phyloP scores from a whole-genome alignment of 2,797 vertebrate species.

The Myotis daubentonii region DNA sequence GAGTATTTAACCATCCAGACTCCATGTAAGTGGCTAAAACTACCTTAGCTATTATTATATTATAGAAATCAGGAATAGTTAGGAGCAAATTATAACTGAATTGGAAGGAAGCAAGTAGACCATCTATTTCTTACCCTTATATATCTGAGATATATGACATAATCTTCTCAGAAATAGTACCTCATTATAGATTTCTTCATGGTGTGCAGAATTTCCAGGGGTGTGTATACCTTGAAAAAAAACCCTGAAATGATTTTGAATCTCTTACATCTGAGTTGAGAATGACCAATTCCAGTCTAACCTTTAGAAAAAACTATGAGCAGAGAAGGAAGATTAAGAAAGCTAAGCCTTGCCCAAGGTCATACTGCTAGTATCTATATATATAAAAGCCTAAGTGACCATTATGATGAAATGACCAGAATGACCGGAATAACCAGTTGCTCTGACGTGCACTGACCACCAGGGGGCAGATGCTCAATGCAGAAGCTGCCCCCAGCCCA shows the following conservation, averaged over 20 bases:
- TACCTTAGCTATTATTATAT: slow-evolving; percentile 44
- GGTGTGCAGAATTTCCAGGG: background rate
- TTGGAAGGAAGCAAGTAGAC: slow-evolving; percentile 37
- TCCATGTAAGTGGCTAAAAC: slow-evolving; percentile 50
- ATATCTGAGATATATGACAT: background rate
- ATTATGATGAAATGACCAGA: no score
- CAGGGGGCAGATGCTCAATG: no score
- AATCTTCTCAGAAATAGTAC: slow-evolving; percentile 6
- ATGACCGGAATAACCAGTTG: no score
- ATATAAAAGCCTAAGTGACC: no score
- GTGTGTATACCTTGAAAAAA: background rate
- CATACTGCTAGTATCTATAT: background rate
- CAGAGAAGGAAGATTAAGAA: slow-evolving; percentile 4
- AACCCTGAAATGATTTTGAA: background rate
- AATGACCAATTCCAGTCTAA: slow-evolving; percentile 26
- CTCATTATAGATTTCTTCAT: slow-evolving; percentile 26
- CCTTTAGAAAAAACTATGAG: slow-evolving; percentile 29
- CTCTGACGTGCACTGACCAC: no score
- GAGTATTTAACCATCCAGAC: slow-evolving; percentile 56
- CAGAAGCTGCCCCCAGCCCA: no score
- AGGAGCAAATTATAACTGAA: slow-evolving; percentile 33
- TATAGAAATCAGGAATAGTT: slow-evolving; percentile 58
- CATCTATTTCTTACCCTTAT: slow-evolving; percentile 3
- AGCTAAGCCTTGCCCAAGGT: slow-evolving; percentile 24
- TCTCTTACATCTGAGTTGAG: background rate